Evolutionary conservation across 2,113 vertebrate genomes (phyloP).

Genomic region (Holacanthus passer): DNA sequence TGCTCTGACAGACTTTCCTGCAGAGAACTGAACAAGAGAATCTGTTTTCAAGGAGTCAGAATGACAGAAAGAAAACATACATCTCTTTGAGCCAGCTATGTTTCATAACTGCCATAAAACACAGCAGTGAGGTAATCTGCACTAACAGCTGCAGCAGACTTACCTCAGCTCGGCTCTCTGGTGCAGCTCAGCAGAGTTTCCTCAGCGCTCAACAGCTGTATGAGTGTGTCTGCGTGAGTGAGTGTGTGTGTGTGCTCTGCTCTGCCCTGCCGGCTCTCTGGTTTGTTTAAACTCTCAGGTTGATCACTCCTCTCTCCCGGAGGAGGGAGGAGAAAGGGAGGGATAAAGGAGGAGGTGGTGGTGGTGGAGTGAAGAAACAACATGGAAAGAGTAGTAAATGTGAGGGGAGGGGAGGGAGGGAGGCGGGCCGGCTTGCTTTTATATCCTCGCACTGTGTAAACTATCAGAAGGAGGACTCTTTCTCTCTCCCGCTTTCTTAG

Average conservation of each 20-base stretch:
- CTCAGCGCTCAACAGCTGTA: constrained; percentile 57
- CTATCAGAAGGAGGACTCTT: constrained; percentile 45
- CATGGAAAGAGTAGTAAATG: constrained; percentile 65
- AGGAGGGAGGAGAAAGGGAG: constrained; percentile 75
- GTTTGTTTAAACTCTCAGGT: constrained; percentile 83
- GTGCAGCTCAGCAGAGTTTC: constrained; percentile 24
- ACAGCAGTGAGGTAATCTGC: constrained; percentile 52
- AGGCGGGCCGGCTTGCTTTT: constrained; percentile 36
- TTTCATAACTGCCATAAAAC: constrained; percentile 51
- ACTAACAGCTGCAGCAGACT: constrained; percentile 56
- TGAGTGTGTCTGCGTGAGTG: constrained; percentile 5
- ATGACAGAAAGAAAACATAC: not conserved
- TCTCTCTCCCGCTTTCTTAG: constrained; percentile 16
- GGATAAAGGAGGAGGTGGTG: constrained; percentile 56
- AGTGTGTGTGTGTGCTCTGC: constrained; percentile 53
- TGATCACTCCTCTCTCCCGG: constrained; percentile 69
- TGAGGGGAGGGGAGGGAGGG: constrained; percentile 28
- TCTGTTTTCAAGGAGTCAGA: constrained; percentile 5
- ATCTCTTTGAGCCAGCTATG: not conserved
- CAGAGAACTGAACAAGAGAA: not conserved
- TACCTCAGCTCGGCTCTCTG: constrained; percentile 62
- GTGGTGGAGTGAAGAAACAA: constrained; percentile 49
- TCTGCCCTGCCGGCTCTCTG: constrained; percentile 64
- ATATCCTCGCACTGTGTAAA: constrained; percentile 58
- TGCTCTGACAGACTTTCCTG: not conserved